These are phyloP conservation scores for Bergia sp. DNA, from an alignment of 92 coral and sea anemone genomes.

Conservation along the genomic window DNA sequence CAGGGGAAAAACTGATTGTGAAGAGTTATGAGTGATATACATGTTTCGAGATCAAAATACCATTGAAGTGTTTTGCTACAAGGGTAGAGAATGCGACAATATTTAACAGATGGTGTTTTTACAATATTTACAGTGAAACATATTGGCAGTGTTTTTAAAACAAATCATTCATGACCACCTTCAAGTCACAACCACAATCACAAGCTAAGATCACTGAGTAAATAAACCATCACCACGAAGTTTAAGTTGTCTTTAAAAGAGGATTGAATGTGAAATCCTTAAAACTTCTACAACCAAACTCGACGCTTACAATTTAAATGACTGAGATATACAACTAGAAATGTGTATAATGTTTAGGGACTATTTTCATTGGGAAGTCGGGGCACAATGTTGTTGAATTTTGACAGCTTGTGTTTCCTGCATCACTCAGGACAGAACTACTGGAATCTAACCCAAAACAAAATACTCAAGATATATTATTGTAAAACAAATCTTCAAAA, in stretches of 20 bases:
- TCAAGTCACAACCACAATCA: constrained; percentile 30
- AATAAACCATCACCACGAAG: constrained; percentile 15
- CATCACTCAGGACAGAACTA: background rate
- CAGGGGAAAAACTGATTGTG: background rate
- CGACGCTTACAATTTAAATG: background rate
- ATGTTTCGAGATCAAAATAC: background rate
- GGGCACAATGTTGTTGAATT: background rate
- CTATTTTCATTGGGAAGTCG: background rate
- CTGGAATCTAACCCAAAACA: background rate
- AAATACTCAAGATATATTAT: background rate
- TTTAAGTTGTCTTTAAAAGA: background rate
- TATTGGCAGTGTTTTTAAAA: constrained; percentile 27
- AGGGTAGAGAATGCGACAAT: background rate
- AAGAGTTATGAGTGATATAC: background rate
- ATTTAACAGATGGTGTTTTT: background rate
- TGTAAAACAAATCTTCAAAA: constrained; percentile 3
- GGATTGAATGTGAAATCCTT: constrained; percentile 4
- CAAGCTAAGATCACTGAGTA: background rate
- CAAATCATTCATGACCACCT: constrained; percentile 11
- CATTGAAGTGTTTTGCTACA: background rate
- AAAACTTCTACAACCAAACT: background rate
- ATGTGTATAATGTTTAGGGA: background rate
- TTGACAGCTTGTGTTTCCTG: constrained; percentile 20
- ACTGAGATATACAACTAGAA: background rate
- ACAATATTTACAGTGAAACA: background rate